Conservation (phyloP, 2,888 invertebrate genomes). For the Temnothorax rugatulus region DNA sequence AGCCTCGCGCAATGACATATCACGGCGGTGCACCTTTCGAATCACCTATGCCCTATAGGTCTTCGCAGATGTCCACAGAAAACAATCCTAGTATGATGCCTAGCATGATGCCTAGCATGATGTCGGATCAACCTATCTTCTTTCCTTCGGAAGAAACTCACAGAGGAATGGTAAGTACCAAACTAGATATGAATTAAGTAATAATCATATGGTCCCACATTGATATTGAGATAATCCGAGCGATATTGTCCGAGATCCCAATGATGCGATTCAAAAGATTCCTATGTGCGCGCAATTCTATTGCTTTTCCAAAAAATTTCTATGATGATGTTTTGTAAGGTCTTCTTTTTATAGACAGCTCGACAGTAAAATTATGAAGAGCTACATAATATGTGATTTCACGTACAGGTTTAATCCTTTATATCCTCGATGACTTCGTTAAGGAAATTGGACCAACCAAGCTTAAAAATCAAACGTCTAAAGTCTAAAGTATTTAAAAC, state of each 20-base stretch:
- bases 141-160: not conserved
- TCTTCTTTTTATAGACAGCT: not conserved
- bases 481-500: conserved; percentile 4
- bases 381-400: conserved; percentile 46
- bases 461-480: conserved; percentile 4
- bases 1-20: not conserved
- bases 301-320: not conserved
- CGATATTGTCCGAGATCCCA: not conserved
- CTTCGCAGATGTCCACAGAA: not conserved
- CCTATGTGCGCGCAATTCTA: not conserved
- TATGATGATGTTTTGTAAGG: not conserved
- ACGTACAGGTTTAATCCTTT: conserved; percentile 49
- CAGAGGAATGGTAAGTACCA: not conserved
- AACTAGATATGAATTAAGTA: not conserved
- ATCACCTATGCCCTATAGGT: not conserved
- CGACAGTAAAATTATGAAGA: not conserved
- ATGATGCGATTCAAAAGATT: conserved; percentile 33
- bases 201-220: not conserved
- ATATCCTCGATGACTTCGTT: conserved; percentile 36
- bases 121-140: not conserved
- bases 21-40: not conserved
- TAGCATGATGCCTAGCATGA: not conserved
- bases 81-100: not conserved
- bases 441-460: conserved; percentile 44
- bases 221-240: not conserved